Evolutionary conservation across 2,888 invertebrate species (phyloP).

Genomic region (Chymomyza procnemis): DNA sequence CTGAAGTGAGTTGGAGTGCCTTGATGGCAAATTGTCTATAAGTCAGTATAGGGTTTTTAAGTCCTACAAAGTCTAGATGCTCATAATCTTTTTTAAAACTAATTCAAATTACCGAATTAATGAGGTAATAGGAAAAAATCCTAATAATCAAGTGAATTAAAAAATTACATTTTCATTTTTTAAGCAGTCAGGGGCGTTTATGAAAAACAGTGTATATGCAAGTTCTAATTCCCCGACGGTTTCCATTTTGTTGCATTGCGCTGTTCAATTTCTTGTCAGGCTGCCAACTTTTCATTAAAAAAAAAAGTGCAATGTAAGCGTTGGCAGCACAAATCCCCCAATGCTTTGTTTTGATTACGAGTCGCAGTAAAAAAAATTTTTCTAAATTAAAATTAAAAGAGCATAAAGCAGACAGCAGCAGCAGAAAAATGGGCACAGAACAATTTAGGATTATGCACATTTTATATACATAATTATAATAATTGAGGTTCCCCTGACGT

Average conservation of each 20-base stretch:
- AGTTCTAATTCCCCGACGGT: too few relatives aligned
- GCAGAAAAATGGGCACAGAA: constrained; percentile 20
- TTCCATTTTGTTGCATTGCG: background rate
- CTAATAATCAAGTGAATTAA: too few relatives aligned
- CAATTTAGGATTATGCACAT: constrained; percentile 32
- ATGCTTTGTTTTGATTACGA: constrained; percentile 50
- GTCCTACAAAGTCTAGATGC: too few relatives aligned
- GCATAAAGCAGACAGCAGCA: background rate
- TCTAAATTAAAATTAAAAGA: constrained; percentile 46
- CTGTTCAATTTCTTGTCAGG: constrained; percentile 42
- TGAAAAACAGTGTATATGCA: too few relatives aligned
- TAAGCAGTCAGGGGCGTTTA: too few relatives aligned
- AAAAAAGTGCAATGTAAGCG: constrained; percentile 55
- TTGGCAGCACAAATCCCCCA: constrained; percentile 42
- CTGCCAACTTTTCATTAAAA: constrained; percentile 69
- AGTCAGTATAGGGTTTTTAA: too few relatives aligned
- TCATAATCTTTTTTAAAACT: too few relatives aligned
- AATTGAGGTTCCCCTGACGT: constrained; percentile 24
- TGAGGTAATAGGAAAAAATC: too few relatives aligned
- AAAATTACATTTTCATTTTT: too few relatives aligned
- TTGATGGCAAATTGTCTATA: too few relatives aligned
- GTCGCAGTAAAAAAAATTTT: constrained; percentile 31
- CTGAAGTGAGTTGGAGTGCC: too few relatives aligned
- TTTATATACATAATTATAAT: constrained; percentile 58
- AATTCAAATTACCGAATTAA: too few relatives aligned